A percentile compares a stretch with the other conserved stretches of the same genome.
phyloP scores from a whole-genome alignment of 2,888 invertebrate genomes.

The Dicyrtoma fusca region DNA sequence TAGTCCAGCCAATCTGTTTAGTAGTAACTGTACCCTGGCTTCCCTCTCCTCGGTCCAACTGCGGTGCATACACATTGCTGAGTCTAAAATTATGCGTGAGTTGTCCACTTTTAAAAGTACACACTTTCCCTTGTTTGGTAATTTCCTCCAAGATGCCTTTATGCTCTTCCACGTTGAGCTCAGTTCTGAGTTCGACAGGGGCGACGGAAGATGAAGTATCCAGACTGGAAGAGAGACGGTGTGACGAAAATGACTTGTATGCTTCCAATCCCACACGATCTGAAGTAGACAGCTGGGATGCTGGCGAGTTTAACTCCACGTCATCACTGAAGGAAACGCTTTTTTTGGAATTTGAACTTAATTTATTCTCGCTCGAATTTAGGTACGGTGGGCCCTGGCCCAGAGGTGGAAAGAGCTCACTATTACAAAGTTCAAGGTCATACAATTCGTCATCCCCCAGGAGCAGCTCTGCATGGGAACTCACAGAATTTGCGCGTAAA shows the following conservation, averaged over 20 bases:
- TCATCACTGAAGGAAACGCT: constrained; percentile 17
- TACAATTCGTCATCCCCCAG: too few relatives aligned
- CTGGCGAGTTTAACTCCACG: background rate
- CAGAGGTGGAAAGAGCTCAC: background rate
- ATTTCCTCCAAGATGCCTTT: constrained; percentile 24
- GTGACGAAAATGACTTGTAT: background rate
- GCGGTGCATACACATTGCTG: constrained; percentile 70
- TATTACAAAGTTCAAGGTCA: background rate
- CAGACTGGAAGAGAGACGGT: too few relatives aligned
- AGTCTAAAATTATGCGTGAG: constrained; percentile 71
- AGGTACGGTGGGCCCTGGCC: background rate
- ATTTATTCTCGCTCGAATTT: constrained; percentile 1
- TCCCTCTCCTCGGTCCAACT: constrained; percentile 57
- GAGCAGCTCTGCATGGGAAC: too few relatives aligned
- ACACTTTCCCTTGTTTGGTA: constrained; percentile 31
- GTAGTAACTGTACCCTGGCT: constrained; percentile 71
- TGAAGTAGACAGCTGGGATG: too few relatives aligned
- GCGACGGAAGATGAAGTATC: too few relatives aligned
- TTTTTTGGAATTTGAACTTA: background rate
- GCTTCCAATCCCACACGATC: too few relatives aligned
- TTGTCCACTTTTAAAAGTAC: constrained; percentile 66
- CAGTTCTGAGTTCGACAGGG: background rate
- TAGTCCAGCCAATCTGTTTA: constrained; percentile 73
- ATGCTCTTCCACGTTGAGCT: constrained; percentile 16
- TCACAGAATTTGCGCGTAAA: constrained; percentile 20